Percentiles rank a stretch among this genome's conserved stretches.
Conservation (phyloP, 2,113 vertebrate species). For the Coturnix japonica region DNA sequence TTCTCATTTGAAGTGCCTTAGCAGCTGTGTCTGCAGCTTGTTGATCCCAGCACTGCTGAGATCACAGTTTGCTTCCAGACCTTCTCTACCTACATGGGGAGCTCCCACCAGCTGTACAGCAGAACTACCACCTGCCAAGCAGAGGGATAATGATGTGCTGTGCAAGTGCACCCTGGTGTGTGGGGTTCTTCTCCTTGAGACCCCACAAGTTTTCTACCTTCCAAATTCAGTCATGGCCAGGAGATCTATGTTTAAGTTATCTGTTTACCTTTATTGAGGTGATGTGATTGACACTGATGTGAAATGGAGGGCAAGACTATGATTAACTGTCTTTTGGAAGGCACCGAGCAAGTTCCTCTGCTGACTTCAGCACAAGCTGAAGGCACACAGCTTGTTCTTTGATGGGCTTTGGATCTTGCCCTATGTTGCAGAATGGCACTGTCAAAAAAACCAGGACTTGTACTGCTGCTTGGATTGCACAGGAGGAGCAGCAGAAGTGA, state of each 20-base stretch:
- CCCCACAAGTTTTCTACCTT: neutral
- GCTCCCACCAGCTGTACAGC: neutral
- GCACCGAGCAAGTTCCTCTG: neutral
- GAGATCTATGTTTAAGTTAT: neutral
- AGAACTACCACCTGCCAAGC: neutral
- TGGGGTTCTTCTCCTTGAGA: neutral
- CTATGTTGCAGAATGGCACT: accelerated
- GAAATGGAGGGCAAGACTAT: neutral
- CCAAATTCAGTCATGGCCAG: neutral
- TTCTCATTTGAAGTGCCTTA: conserved; percentile 12
- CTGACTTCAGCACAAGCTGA: neutral
- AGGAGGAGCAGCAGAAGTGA: neutral
- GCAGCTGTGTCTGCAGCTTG: neutral
- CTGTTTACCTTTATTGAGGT: neutral
- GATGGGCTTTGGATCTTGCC: neutral
- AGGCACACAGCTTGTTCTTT: conserved; percentile 2
- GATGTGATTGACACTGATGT: neutral
- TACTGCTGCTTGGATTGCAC: neutral
- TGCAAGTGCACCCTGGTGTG: neutral
- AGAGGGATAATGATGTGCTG: accelerated
- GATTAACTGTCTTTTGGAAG: neutral
- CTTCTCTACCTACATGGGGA: neutral
- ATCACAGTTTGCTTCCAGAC: neutral
- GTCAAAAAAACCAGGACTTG: neutral
- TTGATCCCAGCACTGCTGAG: neutral